Conservation (phyloP, 2,888 invertebrate species). For the Adela reaumurella region DNA sequence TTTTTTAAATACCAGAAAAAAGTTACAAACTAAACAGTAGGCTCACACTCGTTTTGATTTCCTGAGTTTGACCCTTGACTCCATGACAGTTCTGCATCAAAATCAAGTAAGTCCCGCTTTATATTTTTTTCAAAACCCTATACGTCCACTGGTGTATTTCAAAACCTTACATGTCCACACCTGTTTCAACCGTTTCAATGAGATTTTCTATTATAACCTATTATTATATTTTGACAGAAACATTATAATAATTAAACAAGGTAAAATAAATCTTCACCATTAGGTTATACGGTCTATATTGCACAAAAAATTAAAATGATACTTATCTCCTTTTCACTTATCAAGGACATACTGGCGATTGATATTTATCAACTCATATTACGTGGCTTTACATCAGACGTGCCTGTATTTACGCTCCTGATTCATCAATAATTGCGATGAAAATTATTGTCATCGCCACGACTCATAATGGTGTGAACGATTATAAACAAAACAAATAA, state of each 20-base stretch:
- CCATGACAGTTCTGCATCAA: conserved; percentile 1
- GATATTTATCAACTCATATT: conserved; percentile 3
- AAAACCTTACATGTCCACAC: conserved; percentile 2
- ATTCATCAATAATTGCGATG: too few relatives aligned
- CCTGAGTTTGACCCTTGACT: neutral
- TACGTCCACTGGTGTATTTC: conserved; percentile 4
- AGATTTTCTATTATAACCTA: conserved; percentile 1
- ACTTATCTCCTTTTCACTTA: conserved; percentile 3
- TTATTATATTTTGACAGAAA: conserved; percentile 1
- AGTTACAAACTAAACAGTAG: too few relatives aligned
- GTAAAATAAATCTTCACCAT: conserved; percentile 1
- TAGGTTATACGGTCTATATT: conserved; percentile 2
- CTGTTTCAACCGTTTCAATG: conserved; percentile 1
- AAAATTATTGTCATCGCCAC: too few relatives aligned
- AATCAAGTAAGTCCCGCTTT: conserved; percentile 2
- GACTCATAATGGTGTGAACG: too few relatives aligned
- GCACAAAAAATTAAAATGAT: conserved; percentile 1
- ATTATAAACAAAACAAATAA: too few relatives aligned
- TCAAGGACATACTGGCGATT: conserved; percentile 4
- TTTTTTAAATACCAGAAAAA: neutral
- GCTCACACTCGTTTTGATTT: neutral
- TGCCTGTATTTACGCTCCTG: too few relatives aligned
- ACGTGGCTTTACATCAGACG: too few relatives aligned
- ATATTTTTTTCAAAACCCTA: conserved; percentile 2
- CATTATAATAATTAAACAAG: conserved; percentile 1